Evolutionary conservation across 2,113 vertebrate genomes (phyloP), one percentile per base, ranked within the genome.

Genomic region (Cygnus buccinator): DNA sequence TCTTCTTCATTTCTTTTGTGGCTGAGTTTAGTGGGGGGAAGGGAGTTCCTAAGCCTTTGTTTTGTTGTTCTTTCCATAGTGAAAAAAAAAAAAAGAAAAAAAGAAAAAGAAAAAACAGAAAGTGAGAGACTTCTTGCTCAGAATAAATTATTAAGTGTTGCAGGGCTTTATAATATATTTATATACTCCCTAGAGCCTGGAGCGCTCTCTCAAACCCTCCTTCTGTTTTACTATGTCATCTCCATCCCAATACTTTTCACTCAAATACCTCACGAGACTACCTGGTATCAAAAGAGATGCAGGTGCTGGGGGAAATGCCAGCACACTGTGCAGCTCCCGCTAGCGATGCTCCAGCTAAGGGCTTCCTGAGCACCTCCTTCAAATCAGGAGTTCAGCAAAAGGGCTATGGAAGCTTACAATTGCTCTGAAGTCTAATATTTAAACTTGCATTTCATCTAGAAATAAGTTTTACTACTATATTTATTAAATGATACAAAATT

Each of bases 121-220:
- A 83, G 18, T 19, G 17, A 84, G 48, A 74, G 33, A 67, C 33
- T 95, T 91, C 65, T 91, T 92, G 52, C 68, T 95, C 33, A 57
- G 66, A 77, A 95, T 95, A 90, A 97, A 96, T 96, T 93, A 95
- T 89, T 94, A 86, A 96, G 66, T 35, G 17, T 79, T 94, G 58
- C 86, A 91, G 58, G 55, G 66, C 54, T 95, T 93, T 87, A 93
- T 95, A 79, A 93, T 87, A 93, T 91, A 96, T 97, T 94, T 91
- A 94, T 96, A 66, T n/a, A 66, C n/a, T 94, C 71, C 67, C 63
- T 54, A 58, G 78, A 89, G 62, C 25, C 23, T 37, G 19, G 13
- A 57, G 61, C 12, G 3, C 6, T 22, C 41, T 76, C 59, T 85
- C 9, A 68, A 19, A 31, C 52, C 44, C 17, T 50, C 21, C 67